A percentile compares a stretch with the other conserved stretches of the same genome.
These are phyloP conservation scores for Cryptophagus acutangulus DNA, from an alignment of 2,888 invertebrate species.

Conservation along the genomic window DNA sequence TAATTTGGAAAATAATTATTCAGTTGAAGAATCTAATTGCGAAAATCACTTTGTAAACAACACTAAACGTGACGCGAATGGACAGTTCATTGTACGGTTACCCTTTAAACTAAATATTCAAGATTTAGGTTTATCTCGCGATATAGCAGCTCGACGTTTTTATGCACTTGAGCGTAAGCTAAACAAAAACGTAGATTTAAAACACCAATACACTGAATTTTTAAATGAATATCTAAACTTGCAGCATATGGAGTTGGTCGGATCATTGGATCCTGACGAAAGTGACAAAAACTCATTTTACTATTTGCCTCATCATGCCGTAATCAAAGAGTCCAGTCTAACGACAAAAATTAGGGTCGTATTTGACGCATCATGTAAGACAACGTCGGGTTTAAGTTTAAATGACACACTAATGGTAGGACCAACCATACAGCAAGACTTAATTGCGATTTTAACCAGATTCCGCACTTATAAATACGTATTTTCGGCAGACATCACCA, in stretches of 20 bases:
- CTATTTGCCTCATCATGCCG: background rate
- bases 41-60: slow-evolving; percentile 11
- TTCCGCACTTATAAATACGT: background rate
- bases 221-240: too few species aligned
- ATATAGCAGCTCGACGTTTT: slow-evolving; percentile 6
- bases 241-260: slow-evolving; percentile 18
- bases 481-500: background rate
- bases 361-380: background rate
- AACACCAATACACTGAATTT: too few species aligned
- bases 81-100: slow-evolving; percentile 8
- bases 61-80: slow-evolving; percentile 1
- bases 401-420: background rate
- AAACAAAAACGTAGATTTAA: background rate
- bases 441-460: background rate
- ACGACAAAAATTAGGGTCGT: background rate
- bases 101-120: slow-evolving; percentile 10
- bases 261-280: background rate
- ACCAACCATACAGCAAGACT: background rate
- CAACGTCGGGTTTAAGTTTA: background rate
- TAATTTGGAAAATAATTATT: background rate
- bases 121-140: slow-evolving; percentile 2
- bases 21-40: slow-evolving; percentile 8
- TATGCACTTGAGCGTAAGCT: slow-evolving; percentile 3
- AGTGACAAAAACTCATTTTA: slow-evolving; percentile 1
- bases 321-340: background rate